A percentile compares a stretch with the other conserved stretches of the same genome.
Conservation (phyloP, 2,888 invertebrate genomes). For the Mamestra brassicae region DNA sequence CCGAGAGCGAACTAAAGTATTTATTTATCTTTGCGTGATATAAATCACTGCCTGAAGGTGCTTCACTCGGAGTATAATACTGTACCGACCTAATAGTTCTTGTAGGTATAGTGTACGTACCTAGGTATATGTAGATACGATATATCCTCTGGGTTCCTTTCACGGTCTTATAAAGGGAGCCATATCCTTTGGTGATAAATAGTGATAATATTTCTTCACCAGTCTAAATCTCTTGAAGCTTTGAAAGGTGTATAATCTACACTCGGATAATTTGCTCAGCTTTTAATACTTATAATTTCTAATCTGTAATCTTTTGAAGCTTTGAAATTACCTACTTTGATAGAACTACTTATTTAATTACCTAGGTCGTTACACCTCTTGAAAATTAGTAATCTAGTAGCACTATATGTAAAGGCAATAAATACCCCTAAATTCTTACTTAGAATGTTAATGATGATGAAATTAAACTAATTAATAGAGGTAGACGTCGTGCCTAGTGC, state of each 20-base stretch:
- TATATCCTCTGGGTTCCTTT: slow-evolving; percentile 41
- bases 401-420: neutral
- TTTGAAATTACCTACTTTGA: no score
- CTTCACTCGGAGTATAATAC: slow-evolving; percentile 27
- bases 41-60: slow-evolving; percentile 45
- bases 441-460: slow-evolving; percentile 9
- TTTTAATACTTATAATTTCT: neutral
- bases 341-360: neutral
- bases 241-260: slow-evolving; percentile 24
- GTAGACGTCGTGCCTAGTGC: neutral
- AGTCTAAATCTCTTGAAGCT: slow-evolving; percentile 35
- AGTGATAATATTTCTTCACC: slow-evolving; percentile 60
- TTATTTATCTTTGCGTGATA: slow-evolving; percentile 35
- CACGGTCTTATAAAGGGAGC: slow-evolving; percentile 54
- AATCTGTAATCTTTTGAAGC: neutral
- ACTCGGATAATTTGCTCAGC: neutral
- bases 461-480: slow-evolving; percentile 3
- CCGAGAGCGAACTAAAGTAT: slow-evolving; percentile 30
- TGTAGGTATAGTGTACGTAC: neutral
- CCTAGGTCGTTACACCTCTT: neutral
- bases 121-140: slow-evolving; percentile 14
- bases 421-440: neutral
- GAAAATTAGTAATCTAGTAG: neutral
- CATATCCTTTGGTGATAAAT: slow-evolving; percentile 49
- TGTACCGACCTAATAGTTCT: slow-evolving; percentile 12